These are phyloP conservation scores for Aphelinus certus DNA, from an alignment of 1,140 invertebrate genomes.

Conservation along the genomic window DNA sequence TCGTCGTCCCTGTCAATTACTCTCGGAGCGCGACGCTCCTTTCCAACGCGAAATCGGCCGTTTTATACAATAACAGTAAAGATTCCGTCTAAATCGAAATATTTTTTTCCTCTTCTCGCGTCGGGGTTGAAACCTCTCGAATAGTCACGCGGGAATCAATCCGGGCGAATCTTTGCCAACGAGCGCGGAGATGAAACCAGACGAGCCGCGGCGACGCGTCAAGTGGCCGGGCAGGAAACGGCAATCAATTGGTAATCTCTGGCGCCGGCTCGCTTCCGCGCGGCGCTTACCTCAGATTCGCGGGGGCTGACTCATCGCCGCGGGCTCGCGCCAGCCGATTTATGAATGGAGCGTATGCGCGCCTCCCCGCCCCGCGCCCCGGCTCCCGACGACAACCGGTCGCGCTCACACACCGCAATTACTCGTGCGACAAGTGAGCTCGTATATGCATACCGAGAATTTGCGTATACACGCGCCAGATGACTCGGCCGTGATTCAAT, in stretches of 20 bases:
- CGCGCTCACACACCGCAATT: conserved; percentile 25
- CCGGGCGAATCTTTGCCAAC: not conserved
- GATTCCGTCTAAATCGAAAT: not conserved
- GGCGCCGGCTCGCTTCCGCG: conserved; percentile 44
- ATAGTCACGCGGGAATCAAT: not conserved
- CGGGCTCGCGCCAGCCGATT: too few species aligned
- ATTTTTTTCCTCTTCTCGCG: too few species aligned
- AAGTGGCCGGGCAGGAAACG: not conserved
- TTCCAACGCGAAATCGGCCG: too few species aligned
- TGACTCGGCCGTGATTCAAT: conserved; percentile 20
- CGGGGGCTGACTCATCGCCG: conserved; percentile 40
- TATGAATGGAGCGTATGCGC: not conserved
- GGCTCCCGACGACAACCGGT: not conserved
- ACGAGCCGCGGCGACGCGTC: not conserved
- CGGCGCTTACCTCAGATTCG: conserved; percentile 55
- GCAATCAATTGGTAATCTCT: conserved; percentile 1
- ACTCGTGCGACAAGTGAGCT: conserved; percentile 20
- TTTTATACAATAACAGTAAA: not conserved
- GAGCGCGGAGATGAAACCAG: not conserved
- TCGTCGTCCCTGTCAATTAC: too few species aligned
- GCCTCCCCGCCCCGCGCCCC: not conserved
- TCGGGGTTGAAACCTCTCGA: too few species aligned
- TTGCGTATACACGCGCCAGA: conserved; percentile 17
- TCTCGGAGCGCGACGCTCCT: too few species aligned
- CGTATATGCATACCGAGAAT: conserved; percentile 6